Evolutionary conservation across 64 coral and sea anemone species (phyloP), one percentile per base, ranked within the genome.

Genomic region (Montipora cactus): DNA sequence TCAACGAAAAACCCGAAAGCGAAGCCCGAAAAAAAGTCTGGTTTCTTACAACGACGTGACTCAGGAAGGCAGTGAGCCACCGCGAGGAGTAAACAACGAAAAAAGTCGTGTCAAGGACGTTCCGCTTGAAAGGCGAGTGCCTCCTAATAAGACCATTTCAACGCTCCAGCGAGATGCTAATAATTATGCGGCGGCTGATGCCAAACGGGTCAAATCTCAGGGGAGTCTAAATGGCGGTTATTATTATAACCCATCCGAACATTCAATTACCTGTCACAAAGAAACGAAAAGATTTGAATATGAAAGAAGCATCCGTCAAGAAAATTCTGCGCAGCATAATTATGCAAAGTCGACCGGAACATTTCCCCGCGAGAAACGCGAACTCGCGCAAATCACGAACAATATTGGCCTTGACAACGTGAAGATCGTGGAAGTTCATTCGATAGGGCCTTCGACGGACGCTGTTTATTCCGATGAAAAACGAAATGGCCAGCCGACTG

Each of bases 381-480:
- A 93, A 77, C 37, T 72, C 52, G 50, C 53, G 53, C 82, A 16
- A 86, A 84, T 44, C 9, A 46, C 45, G 18, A 88, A 69, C 12
- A 93, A 93, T 55, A 49, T 78, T 28, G 92, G 92, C 50, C 77
- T 93, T 28, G 92, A 93, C 52, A 88, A 93, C 78, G 92, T 93
- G n/a, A 93, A 84, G 75, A 93, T 93, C 19, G 92, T 93, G n/a
- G 92, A 93, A 61, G 85, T 88, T 79, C 92, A 93, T 75, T 93
- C 92, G 3, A 88, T 93, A 9, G 87, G 84, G 0, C 37, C 55
- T 68, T 57, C 76, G 15, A 81, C 47, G 81, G 83, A 87, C 3
- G 46, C 22, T 49, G 67, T 58, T 78, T 93, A 93, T 78, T 74
- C 69, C 14, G 52, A 86, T 59, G 67, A 93, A 58, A 62, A 79